phyloP scores from a whole-genome alignment of 2,797 vertebrate genomes.

The Arrhamphus sclerolepis region DNA sequence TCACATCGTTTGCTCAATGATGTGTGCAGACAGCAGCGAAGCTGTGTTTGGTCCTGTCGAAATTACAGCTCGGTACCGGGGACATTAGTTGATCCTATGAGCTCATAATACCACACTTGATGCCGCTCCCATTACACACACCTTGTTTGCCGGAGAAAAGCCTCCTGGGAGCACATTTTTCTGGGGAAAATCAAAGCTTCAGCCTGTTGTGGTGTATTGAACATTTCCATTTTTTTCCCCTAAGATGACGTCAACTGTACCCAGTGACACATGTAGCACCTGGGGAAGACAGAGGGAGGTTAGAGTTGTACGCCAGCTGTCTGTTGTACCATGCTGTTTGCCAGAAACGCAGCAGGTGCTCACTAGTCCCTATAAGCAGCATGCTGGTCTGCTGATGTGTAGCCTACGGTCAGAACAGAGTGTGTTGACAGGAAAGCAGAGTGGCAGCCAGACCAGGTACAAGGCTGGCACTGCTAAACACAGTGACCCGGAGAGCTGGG shows the following conservation, averaged over 20 bases:
- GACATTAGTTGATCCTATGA: slow-evolving; percentile 29
- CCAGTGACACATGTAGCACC: slow-evolving; percentile 52
- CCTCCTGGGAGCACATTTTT: slow-evolving; percentile 24
- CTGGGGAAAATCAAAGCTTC: slow-evolving; percentile 9
- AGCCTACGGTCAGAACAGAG: slow-evolving; percentile 24
- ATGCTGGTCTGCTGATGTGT: slow-evolving; percentile 29
- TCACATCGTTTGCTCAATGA: slow-evolving; percentile 38
- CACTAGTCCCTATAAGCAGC: slow-evolving; percentile 26
- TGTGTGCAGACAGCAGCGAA: slow-evolving; percentile 30
- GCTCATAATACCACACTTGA: slow-evolving; percentile 25
- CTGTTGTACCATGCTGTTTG: slow-evolving; percentile 50
- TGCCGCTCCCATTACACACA: slow-evolving; percentile 21
- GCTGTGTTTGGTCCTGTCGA: slow-evolving; percentile 11
- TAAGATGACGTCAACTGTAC: slow-evolving; percentile 49
- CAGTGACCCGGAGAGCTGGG: too few species aligned
- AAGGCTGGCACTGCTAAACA: too few species aligned
- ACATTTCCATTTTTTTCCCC: slow-evolving; percentile 14
- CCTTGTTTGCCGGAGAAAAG: slow-evolving; percentile 12
- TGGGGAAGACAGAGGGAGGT: slow-evolving; percentile 31
- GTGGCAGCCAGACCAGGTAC: slow-evolving; percentile 15
- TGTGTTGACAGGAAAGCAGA: slow-evolving; percentile 5
- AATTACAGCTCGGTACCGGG: slow-evolving; percentile 36
- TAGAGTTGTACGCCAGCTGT: slow-evolving; percentile 50
- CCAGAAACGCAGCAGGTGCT: slow-evolving; percentile 49
- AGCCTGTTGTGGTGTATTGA: slow-evolving; percentile 13